Percentiles rank a stretch among this genome's conserved stretches.
Evolutionary conservation across 2,797 vertebrate genomes (phyloP).

Genomic region (Parotocinclus haroldoi): DNA sequence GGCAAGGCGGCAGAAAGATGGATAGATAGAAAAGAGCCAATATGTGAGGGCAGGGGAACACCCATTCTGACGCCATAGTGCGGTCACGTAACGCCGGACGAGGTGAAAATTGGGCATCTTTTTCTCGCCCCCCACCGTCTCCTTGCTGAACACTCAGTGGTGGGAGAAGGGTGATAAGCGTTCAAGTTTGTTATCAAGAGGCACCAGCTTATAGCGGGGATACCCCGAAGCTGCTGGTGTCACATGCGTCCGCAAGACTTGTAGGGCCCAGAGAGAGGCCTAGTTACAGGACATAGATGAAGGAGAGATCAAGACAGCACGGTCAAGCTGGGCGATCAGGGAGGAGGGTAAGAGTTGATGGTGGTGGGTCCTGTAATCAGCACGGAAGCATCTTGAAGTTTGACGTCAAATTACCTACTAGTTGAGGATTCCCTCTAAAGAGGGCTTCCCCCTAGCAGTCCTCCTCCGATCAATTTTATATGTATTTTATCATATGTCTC

Average conservation of each 20-base stretch:
- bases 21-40: slow-evolving; percentile 17
- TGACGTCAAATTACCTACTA: slow-evolving; percentile 62
- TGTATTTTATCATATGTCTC: slow-evolving; percentile 26
- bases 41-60: slow-evolving; percentile 58
- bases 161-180: slow-evolving; percentile 60
- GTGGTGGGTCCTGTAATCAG: slow-evolving; percentile 45
- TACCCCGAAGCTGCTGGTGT: slow-evolving; percentile 64
- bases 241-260: slow-evolving; percentile 22
- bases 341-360: background rate
- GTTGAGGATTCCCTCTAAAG: slow-evolving; percentile 62
- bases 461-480: slow-evolving; percentile 39
- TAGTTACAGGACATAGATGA: no score
- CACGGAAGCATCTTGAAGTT: slow-evolving; percentile 44
- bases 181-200: slow-evolving; percentile 59
- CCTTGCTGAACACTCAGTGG: slow-evolving; percentile 33
- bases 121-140: slow-evolving; percentile 39
- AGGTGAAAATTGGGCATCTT: slow-evolving; percentile 21
- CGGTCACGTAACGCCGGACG: slow-evolving; percentile 54
- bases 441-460: slow-evolving; percentile 24
- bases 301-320: background rate
- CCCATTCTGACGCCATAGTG: slow-evolving; percentile 57
- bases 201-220: slow-evolving; percentile 70
- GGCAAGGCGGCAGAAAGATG: slow-evolving; percentile 32
- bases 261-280: background rate
- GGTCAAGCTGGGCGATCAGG: background rate